A percentile compares a stretch with the other conserved stretches of the same genome.
Evolutionary conservation across 2,797 vertebrate species (phyloP).

Genomic region (Phalanger gymnotis): DNA sequence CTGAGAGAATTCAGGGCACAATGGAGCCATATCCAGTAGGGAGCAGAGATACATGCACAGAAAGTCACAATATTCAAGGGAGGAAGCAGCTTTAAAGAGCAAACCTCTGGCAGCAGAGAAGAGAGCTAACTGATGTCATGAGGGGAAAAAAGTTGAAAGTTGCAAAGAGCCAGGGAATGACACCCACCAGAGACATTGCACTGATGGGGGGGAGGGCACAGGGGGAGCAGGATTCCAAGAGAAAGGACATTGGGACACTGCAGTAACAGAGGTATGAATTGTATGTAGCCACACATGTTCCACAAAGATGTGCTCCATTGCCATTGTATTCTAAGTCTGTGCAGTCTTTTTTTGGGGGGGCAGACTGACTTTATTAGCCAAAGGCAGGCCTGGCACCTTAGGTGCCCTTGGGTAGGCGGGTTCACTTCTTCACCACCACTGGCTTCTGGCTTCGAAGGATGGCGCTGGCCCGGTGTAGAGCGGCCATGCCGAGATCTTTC

Average conservation of each 20-base stretch:
- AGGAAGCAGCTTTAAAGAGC: neutral
- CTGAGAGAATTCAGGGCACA: neutral
- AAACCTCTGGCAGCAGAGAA: neutral
- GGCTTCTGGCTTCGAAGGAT: no score
- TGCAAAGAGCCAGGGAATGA: neutral
- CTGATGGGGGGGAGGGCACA: neutral
- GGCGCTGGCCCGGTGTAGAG: no score
- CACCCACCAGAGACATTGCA: neutral
- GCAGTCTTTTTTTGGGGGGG: no score
- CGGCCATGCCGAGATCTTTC: no score
- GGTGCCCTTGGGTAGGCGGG: no score
- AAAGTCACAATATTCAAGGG: neutral
- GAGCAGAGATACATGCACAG: neutral
- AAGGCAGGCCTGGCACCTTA: no score
- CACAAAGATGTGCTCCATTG: neutral
- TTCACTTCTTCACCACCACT: no score
- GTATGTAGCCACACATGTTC: neutral
- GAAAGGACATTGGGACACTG: neutral
- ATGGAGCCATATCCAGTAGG: neutral
- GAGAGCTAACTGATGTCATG: neutral
- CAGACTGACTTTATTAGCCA: no score
- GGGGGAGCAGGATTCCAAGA: neutral
- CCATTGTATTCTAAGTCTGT: neutral
- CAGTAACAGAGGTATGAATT: neutral
- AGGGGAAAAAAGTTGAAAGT: neutral